Evolutionary conservation across 2,888 invertebrate species (phyloP), one percentile per base, ranked within the genome.

Genomic region (Sarcophaga rosellei): DNA sequence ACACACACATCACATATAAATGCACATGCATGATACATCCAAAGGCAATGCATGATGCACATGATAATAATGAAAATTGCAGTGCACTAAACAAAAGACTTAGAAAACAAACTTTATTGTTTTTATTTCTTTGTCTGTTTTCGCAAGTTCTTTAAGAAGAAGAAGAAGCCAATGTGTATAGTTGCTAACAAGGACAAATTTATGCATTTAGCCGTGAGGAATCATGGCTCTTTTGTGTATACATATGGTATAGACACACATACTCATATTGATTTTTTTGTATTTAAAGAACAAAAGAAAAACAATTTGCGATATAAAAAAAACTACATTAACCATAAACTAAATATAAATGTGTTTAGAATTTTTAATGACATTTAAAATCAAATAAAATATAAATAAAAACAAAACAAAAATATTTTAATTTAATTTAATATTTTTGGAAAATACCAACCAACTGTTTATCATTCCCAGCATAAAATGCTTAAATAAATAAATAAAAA

Each of bases 171-270:
- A 53, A 44, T 21, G 21, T 66, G 66, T 21, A 57, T 23, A 10
- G 44, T 68, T 57, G 66, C 21, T n/a, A 77, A 86, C 82, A 86
- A 86, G 80, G 79, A 86, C 85, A 77, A 57, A 77, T 62, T 59
- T 23, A 66, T 81, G 12, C 45, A 82, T 79, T 79, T 70, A 61
- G 85, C 85, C 81, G 75, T 82, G 82, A 85, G 85, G 78, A 85
- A 68, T 82, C 79, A 85, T 66, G 63, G 23, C 35, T 82, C 62
- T 62, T 17, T 70, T 15, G 12, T 35, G 1, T 53, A 15, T 15
- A 53, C 17, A 2, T 47, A 47, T 47, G 35, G 6, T 6, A 35
- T 35, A n/a, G n/a, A 10, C 35, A 35, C 8, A 35, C 35, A 10
- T 35, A 35, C 8, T 53, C 3, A 15, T 53, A 15, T 53, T 53